phyloP scores from a whole-genome alignment of 2,888 invertebrate genomes.

The Leptinotarsa juncta region DNA sequence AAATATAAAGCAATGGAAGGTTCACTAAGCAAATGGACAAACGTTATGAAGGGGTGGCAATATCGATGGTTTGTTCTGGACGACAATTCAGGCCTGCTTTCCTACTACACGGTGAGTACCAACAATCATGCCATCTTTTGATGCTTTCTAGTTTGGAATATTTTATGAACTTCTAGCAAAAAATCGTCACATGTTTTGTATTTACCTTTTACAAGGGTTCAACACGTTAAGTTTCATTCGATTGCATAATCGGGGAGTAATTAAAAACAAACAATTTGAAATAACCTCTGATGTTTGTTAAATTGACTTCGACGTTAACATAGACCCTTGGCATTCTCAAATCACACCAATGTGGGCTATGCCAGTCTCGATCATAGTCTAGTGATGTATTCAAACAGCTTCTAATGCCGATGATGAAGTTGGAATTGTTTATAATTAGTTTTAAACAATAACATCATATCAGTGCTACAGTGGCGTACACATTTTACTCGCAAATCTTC shows the following conservation, averaged over 20 bases:
- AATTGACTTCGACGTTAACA: no score
- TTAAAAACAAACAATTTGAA: neutral
- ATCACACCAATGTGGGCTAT: constrained; percentile 16
- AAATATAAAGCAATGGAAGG: constrained; percentile 80
- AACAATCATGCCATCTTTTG: neutral
- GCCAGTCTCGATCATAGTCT: no score
- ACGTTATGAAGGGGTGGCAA: constrained; percentile 99
- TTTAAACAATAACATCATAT: constrained; percentile 9
- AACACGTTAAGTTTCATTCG: neutral
- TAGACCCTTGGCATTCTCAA: no score
- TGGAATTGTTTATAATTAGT: constrained; percentile 26
- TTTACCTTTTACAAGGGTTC: neutral
- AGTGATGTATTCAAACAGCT: neutral
- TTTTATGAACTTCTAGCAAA: neutral
- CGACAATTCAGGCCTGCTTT: constrained; percentile 93
- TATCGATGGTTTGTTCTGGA: constrained; percentile 99
- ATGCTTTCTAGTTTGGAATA: constrained; percentile 11
- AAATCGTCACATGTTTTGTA: neutral
- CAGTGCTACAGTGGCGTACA: constrained; percentile 2
- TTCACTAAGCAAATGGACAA: constrained; percentile 96
- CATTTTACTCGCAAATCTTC: neutral
- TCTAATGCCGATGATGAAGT: constrained; percentile 10
- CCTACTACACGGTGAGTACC: constrained; percentile 94
- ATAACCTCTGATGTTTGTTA: neutral
- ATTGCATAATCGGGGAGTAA: neutral